Evolutionary conservation across 2,113 vertebrate genomes (phyloP), one percentile per base, ranked within the genome.

Genomic region (Romanogobio albipinnatus): DNA sequence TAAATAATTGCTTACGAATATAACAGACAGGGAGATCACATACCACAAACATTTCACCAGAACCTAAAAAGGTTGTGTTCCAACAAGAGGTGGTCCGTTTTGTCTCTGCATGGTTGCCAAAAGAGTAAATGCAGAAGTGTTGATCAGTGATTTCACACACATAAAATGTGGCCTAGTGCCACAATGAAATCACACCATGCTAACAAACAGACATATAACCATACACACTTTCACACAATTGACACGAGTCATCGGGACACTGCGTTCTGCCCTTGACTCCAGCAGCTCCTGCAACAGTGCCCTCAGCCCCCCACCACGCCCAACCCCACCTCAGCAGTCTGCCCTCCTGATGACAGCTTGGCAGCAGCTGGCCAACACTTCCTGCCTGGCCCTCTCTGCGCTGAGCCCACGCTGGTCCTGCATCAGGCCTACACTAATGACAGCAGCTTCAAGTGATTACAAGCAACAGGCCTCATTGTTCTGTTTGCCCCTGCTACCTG

Each of bases 401-500:
- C 56, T 61, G 77, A 66, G 77, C 71, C 76, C 74, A 76, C 29
- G 79, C 83, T 77, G 86, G 62, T 78, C 79, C 74, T 43, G 66
- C 76, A 47, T 81, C 56, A 74, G 76, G 82, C 89, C 89, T 19
- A 75, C 85, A 80, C 89, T 0, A 91, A 90, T 90, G 91, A 93
- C 87, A 92, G 88, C 84, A 89, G 86, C 91, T 92, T 94, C 94
- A 92, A 94, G 91, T 92, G 88, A 89, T 93, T 92, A 90, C 90
- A 90, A 92, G 91, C 86, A 91, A 90, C 89, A 88, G 87, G 90
- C 91, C 90, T 88, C 88, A 84, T 82, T 70, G 84, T 87, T 81
- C 70, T 39, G 53, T 79, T 61, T 86, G n/a, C 45, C 59, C 53
- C 49, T 9, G 33, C 74, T 86, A 86, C 87, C 86, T 87, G 84